Conservation (phyloP, 1,140 invertebrate genomes). For the Aleiodes sp. region DNA sequence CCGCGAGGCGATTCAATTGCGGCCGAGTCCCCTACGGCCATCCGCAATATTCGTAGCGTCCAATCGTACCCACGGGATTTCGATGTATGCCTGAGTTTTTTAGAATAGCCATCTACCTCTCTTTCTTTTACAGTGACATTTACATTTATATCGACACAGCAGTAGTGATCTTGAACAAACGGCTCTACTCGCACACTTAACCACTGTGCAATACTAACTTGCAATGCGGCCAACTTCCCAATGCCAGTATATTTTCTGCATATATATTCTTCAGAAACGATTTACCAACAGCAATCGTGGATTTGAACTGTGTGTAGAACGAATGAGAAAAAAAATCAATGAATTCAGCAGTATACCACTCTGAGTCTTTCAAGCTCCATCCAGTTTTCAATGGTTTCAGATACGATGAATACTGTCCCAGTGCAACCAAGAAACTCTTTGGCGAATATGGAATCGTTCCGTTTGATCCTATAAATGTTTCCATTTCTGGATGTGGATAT, state of each 20-base stretch:
- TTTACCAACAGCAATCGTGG: not conserved
- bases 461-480: not conserved
- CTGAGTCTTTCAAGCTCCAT: not conserved
- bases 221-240: not conserved
- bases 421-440: not conserved
- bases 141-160: constrained; percentile 63
- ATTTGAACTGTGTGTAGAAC: not conserved
- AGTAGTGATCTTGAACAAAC: constrained; percentile 55
- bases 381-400: not conserved
- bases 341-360: constrained; percentile 1
- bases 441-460: not conserved
- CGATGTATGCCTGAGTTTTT: constrained; percentile 47
- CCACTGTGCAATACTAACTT: not conserved
- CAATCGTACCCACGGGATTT: constrained; percentile 53
- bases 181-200: not conserved
- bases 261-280: not conserved
- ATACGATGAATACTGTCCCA: not conserved
- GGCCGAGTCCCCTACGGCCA: constrained; percentile 46
- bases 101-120: not conserved
- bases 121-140: constrained; percentile 50
- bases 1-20: constrained; percentile 57
- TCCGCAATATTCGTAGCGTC: constrained; percentile 55
- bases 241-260: not conserved
- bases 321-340: not conserved
- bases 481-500: not conserved